Base-by-base conservation (phyloP, 2,113 vertebrate genomes). In the Plectropomus leopardus region DNA sequence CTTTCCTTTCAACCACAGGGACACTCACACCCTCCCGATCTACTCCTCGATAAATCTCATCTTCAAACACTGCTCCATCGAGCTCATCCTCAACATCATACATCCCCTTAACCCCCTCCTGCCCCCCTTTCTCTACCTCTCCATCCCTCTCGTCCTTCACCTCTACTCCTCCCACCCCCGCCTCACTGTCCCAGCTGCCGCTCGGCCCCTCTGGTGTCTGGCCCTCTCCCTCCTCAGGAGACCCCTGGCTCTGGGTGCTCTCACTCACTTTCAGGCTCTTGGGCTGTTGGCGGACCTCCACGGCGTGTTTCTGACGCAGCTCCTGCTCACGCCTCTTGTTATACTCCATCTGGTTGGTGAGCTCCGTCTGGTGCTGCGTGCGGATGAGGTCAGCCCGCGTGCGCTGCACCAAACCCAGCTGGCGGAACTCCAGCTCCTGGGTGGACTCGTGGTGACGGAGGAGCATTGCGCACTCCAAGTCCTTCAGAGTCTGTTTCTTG, bases 251-350 rank as follows among this genome's bases (percentile, higher is more conserved):
- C 88, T 90, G 82, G 86, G 75, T 74, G 78, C 71, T 91, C 88
- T 92, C 95, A 97, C 97, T 96, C 96, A 97, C 97, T 97, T 96
- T 97, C 86, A 98, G 96, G 95, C 97, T 97, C 94, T 98, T 98
- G 91, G 97, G 97, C 92, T 97, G 97, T 89, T 98, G 97, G 87
- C 97, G 96, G 93, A 98, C 96, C 93, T 98, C 97, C 88, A 96
- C 79, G 34, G 96, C 96, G 4, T 97, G 97, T 87, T 97, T 97
- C 94, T 97, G 96, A 63, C 97, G 96, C 65, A 98, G 92, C 93
- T 97, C 97, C 89, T 97, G 96, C 89, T 98, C 96, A 0, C 96
- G 96, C 42, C 97, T 93, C 91, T 97, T 97, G 95, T 97, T 98
- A 86, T 97, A 97, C 88, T 98, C 97, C 94, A 97, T 96, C 96